Evolutionary conservation across 2,113 vertebrate species (phyloP).

Genomic region (Leptobrachium leishanense): DNA sequence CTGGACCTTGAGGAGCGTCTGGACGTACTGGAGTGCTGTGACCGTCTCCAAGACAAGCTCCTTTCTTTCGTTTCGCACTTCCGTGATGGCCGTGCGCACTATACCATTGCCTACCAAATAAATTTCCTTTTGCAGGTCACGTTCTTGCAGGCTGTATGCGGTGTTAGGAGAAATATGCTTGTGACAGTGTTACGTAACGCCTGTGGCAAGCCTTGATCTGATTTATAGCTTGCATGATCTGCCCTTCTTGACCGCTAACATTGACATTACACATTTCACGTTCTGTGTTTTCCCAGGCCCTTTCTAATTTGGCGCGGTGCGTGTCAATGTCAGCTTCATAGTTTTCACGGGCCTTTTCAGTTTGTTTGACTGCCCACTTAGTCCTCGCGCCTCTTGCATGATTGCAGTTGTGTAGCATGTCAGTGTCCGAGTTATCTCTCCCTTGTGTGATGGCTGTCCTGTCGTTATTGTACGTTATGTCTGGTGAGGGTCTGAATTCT

Average conservation of each 20-base stretch:
- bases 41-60: neutral
- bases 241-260: too few species aligned
- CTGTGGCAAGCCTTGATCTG: neutral
- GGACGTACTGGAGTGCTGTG: neutral
- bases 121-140: too few species aligned
- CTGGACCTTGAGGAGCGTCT: neutral
- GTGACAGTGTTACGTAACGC: neutral
- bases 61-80: constrained; percentile 1
- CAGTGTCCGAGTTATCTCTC: neutral
- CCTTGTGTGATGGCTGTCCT: neutral
- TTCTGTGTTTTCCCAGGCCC: too few species aligned
- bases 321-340: too few species aligned
- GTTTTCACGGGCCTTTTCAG: neutral
- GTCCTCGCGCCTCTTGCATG: neutral
- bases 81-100: neutral
- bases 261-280: too few species aligned
- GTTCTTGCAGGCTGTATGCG: neutral
- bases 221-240: too few species aligned
- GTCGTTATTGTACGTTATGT: neutral
- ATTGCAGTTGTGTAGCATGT: neutral
- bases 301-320: too few species aligned
- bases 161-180: neutral
- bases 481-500: too few species aligned
- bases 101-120: neutral
- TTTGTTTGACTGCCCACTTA: neutral